Conservation (phyloP, 2,888 invertebrate species). For the Dryobotodes eremita region DNA sequence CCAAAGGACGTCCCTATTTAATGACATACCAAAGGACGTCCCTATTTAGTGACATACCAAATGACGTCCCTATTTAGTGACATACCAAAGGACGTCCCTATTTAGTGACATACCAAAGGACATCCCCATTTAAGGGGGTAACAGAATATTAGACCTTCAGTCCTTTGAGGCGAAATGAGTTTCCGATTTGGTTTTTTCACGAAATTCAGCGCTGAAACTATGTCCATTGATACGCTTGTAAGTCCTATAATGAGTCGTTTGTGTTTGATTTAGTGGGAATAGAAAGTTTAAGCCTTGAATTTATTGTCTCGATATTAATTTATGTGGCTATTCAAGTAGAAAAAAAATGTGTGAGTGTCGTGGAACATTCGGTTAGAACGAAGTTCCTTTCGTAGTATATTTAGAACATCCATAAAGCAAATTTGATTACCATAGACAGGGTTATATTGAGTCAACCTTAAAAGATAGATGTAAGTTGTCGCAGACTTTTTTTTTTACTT, state of each 20-base stretch:
- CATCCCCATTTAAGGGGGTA: constrained; percentile 59
- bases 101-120: constrained; percentile 20
- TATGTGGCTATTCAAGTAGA: not conserved
- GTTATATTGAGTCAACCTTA: too few relatives aligned
- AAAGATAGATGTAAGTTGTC: too few relatives aligned
- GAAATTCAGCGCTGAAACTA: constrained; percentile 4
- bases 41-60: constrained; percentile 40
- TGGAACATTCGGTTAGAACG: too few relatives aligned
- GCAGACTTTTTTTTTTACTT: too few relatives aligned
- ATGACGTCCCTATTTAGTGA: not conserved
- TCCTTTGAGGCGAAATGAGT: constrained; percentile 65
- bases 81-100: too few relatives aligned
- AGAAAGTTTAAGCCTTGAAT: constrained; percentile 4
- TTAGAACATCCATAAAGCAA: too few relatives aligned
- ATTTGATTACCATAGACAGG: too few relatives aligned
- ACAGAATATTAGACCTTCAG: constrained; percentile 67
- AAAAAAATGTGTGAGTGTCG: not conserved
- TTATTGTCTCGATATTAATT: constrained; percentile 7
- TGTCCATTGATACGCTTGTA: constrained; percentile 19
- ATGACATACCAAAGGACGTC: constrained; percentile 40
- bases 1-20: constrained; percentile 54
- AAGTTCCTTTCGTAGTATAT: too few relatives aligned
- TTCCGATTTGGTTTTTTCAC: constrained; percentile 56
- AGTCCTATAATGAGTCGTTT: constrained; percentile 23
- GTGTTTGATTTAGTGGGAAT: constrained; percentile 33